phyloP scores from a whole-genome alignment of 2,888 invertebrate species.

The Zaprionus lineosus region DNA sequence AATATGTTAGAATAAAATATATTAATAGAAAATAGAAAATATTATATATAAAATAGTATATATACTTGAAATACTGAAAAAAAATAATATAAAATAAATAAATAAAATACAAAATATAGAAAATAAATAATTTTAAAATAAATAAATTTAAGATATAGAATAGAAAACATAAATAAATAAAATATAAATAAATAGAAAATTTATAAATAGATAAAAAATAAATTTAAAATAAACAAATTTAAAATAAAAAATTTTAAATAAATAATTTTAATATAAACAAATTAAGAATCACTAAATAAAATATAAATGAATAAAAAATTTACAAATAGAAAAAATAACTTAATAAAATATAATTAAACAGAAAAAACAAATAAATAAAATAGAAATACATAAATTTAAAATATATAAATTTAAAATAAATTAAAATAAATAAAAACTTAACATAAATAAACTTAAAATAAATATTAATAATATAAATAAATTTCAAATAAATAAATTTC shows the following conservation, averaged over 20 bases:
- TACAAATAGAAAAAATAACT: neutral
- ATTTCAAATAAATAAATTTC: too few relatives aligned
- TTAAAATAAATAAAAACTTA: too few relatives aligned
- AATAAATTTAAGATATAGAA: too few relatives aligned
- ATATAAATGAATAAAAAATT: neutral
- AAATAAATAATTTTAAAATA: neutral
- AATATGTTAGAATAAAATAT: neutral
- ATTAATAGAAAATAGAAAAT: neutral
- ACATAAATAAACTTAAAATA: too few relatives aligned
- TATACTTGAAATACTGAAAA: neutral
- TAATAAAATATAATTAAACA: neutral
- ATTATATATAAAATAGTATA: neutral
- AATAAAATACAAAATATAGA: neutral
- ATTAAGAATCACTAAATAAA: too few relatives aligned
- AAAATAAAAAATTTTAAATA: too few relatives aligned
- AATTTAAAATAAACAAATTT: too few relatives aligned
- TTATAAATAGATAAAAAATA: too few relatives aligned
- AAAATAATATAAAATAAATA: constrained; percentile 1
- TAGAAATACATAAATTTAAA: neutral
- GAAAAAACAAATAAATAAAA: neutral
- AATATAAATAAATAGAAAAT: too few relatives aligned
- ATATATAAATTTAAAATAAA: neutral
- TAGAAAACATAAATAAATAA: too few relatives aligned
- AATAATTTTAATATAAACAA: too few relatives aligned
- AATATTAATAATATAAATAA: too few relatives aligned